Evolutionary conservation across 2,797 vertebrate genomes (phyloP).

Genomic region (Myotis vivesi): DNA sequence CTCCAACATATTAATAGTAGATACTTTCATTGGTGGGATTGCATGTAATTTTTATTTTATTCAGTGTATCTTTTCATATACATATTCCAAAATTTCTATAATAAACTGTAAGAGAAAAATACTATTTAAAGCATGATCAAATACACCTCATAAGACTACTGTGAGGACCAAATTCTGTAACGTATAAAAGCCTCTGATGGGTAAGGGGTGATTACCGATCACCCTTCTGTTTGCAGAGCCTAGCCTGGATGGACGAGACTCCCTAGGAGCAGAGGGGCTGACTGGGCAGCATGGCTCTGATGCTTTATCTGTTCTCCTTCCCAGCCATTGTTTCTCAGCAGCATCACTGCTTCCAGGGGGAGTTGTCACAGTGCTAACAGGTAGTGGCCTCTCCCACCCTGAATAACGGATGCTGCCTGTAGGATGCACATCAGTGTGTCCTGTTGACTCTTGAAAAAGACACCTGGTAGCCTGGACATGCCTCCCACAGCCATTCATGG

Average conservation of each 20-base stretch:
- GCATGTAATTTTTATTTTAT: not conserved
- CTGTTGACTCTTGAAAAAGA: not conserved
- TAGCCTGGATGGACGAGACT: not conserved
- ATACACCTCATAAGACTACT: not conserved
- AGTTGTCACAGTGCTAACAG: not conserved
- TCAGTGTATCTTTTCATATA: not conserved
- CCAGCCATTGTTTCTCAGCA: not conserved
- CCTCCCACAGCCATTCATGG: not conserved
- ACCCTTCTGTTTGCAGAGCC: not conserved
- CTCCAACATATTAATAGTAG: not conserved
- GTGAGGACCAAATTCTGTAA: not conserved
- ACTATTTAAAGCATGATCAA: slow-evolving; percentile 32
- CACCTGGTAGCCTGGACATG: not conserved
- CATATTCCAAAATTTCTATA: slow-evolving; percentile 8
- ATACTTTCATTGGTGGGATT: not conserved
- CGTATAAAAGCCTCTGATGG: not conserved
- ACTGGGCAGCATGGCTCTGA: not conserved
- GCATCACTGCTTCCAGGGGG: not conserved
- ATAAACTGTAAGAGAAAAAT: slow-evolving; percentile 14
- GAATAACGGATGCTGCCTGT: not conserved
- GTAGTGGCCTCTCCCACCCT: not conserved
- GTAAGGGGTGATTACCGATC: not conserved
- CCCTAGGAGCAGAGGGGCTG: not conserved
- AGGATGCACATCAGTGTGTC: not conserved
- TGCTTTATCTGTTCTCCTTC: not conserved